Conservation (phyloP, 2,797 vertebrate genomes). For the Champsocephalus esox region DNA sequence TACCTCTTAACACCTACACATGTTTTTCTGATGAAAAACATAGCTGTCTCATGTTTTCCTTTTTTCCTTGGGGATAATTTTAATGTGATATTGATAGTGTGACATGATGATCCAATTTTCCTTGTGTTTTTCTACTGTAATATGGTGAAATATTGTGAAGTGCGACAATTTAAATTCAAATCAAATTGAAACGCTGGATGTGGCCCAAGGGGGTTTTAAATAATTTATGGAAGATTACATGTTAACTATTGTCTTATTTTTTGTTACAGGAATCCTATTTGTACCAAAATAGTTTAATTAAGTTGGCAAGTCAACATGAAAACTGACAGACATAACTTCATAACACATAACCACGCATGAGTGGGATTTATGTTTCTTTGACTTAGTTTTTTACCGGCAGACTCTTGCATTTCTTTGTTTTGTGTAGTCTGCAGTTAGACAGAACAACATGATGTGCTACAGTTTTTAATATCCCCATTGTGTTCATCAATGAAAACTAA, state of each 20-base stretch:
- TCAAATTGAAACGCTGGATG: neutral
- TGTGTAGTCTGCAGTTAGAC: slow-evolving; percentile 17
- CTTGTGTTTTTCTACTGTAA: slow-evolving; percentile 12
- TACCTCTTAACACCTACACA: slow-evolving; percentile 10
- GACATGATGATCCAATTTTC: slow-evolving; percentile 17
- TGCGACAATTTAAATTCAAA: slow-evolving; percentile 38
- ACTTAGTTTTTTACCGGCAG: slow-evolving; percentile 42
- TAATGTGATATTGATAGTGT: slow-evolving; percentile 26
- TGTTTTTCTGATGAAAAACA: slow-evolving; percentile 9
- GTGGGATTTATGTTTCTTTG: slow-evolving; percentile 23
- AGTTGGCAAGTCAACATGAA: slow-evolving; percentile 26
- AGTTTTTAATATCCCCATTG: slow-evolving; percentile 57
- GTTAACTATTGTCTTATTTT: slow-evolving; percentile 26
- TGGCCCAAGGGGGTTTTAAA: slow-evolving; percentile 2
- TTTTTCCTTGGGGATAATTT: slow-evolving; percentile 9
- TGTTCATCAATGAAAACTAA: slow-evolving; percentile 63
- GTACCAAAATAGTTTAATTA: slow-evolving; percentile 21
- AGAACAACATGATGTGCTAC: slow-evolving; percentile 24
- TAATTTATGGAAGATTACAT: slow-evolving; percentile 29
- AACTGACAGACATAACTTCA: slow-evolving; percentile 15
- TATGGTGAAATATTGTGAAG: slow-evolving; percentile 15
- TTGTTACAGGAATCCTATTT: slow-evolving; percentile 6
- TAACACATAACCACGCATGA: slow-evolving; percentile 41
- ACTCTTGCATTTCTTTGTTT: slow-evolving; percentile 34
- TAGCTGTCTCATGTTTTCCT: neutral